Evolutionary conservation across 2,113 vertebrate genomes (phyloP).

Genomic region (Aphelocoma coerulescens): DNA sequence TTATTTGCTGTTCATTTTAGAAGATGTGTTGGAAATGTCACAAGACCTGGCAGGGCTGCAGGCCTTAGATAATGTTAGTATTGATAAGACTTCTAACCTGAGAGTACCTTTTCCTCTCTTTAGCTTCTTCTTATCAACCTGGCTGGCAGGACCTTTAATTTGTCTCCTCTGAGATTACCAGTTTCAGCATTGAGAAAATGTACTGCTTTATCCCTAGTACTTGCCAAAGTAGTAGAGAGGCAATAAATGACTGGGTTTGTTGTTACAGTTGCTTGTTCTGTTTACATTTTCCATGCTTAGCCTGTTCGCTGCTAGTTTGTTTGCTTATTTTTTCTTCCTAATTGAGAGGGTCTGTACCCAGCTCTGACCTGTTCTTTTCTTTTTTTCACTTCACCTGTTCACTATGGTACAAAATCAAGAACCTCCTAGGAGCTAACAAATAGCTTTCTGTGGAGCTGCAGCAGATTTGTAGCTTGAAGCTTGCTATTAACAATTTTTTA

Average conservation of each 20-base stretch:
- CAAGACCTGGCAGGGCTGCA: neutral
- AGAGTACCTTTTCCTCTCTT: neutral
- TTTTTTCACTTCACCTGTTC: neutral
- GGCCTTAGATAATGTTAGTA: neutral
- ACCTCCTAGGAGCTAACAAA: neutral
- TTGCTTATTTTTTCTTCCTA: conserved; percentile 21
- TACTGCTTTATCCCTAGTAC: neutral
- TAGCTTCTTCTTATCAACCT: neutral
- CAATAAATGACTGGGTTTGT: conserved; percentile 3
- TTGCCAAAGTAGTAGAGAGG: neutral
- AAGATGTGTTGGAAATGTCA: neutral
- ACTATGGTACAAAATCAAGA: neutral
- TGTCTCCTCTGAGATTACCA: neutral
- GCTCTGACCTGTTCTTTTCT: neutral
- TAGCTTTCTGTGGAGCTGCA: neutral
- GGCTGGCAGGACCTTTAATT: neutral
- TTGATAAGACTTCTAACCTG: neutral
- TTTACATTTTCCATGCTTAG: neutral
- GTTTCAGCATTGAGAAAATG: neutral
- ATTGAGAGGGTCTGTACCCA: neutral
- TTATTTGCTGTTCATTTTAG: neutral
- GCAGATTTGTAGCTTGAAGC: neutral
- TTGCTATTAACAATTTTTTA: neutral
- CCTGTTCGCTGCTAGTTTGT: conserved; percentile 22
- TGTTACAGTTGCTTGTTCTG: conserved; percentile 1